Base-by-base conservation (phyloP, 2,797 vertebrate genomes). In the Poecilia velifera region DNA sequence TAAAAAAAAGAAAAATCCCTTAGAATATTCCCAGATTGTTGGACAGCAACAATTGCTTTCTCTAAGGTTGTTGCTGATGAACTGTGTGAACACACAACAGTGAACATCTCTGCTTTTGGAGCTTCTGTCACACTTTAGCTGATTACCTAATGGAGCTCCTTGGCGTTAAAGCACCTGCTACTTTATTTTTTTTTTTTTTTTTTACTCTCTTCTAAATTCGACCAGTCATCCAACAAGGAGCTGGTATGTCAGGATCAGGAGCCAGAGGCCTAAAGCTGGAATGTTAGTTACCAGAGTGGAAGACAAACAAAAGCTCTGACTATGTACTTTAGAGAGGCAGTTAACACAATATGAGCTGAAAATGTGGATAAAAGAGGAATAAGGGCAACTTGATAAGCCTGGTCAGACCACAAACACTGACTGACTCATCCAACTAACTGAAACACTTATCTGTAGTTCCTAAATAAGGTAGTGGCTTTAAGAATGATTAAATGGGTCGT, bases 161-260 rank as follows among this genome's bases (percentile, higher is more conserved):
- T 66, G 64, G 64, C 22, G 4, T 25, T 22, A 8, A 41, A 68
- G 20, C 36, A 22, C 36, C 36, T 68, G 20, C 7, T 68, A 22
- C 9, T 25, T 53, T 25, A 41, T 41, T 22, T 9, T 1, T 49
- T 49, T 49, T 0, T 0, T 20, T 49, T 2, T 31, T 31, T 1
- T 49, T 49, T 51, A 22, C 16, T 41, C 36, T 31, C 2, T 39
- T 8, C 39, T 39, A 68, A 22, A 22, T 64, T 2, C 31, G 7
- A 34, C 34, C 34, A 64, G 34, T 31, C 28, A 8, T 6, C 28
- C 14, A 64, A 16, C 28, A 64, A 64, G 31, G 16, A 64, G 1
- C 31, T 64, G 59, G 31, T 18, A 36, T 64, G 31, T 64, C 59
- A 36, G 28, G 59, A 64, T 39, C 62, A 39, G 16, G 57, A 34